phyloP scores from a whole-genome alignment of 2,113 vertebrate species.

The Hystrix cristata region DNA sequence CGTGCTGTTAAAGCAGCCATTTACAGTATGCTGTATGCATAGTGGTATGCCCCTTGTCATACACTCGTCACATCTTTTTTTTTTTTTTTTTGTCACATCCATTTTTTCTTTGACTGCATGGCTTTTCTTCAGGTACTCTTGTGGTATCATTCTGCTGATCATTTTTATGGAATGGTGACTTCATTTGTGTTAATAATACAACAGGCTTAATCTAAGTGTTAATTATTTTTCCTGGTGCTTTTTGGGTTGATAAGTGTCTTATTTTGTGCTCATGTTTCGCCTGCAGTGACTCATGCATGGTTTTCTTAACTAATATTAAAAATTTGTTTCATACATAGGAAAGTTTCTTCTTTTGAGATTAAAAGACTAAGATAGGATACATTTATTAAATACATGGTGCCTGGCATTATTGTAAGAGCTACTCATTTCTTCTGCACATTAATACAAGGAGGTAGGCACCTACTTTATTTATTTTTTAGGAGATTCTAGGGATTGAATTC shows the following conservation, averaged over 20 bases:
- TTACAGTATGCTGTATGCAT: background rate
- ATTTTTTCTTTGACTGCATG: slow-evolving; percentile 85
- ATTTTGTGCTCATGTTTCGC: slow-evolving; percentile 88
- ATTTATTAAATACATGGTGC: background rate
- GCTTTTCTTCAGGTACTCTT: slow-evolving; percentile 83
- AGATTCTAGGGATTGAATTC: too few relatives aligned
- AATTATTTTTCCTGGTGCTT: slow-evolving; percentile 84
- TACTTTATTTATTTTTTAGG: too few relatives aligned
- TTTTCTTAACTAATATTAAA: slow-evolving; percentile 85
- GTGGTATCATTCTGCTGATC: slow-evolving; percentile 81
- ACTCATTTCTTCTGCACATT: background rate
- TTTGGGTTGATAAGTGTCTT: slow-evolving; percentile 79
- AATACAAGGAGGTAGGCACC: background rate
- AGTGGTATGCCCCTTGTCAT: slow-evolving; percentile 82
- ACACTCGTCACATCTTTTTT: slow-evolving; percentile 76
- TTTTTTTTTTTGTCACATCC: too few relatives aligned
- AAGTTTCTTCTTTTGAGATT: slow-evolving; percentile 67
- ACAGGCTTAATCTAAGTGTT: slow-evolving; percentile 82
- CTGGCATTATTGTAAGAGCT: background rate
- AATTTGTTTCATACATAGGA: slow-evolving; percentile 85
- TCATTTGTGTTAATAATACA: slow-evolving; percentile 83
- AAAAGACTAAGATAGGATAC: slow-evolving; percentile 7
- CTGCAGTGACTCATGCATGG: slow-evolving; percentile 88
- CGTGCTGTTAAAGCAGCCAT: slow-evolving; percentile 79
- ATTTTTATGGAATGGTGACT: slow-evolving; percentile 85